These are phyloP conservation scores for Rhadinocentrus ornatus DNA, from an alignment of 2,797 vertebrate species.

Conservation along the genomic window DNA sequence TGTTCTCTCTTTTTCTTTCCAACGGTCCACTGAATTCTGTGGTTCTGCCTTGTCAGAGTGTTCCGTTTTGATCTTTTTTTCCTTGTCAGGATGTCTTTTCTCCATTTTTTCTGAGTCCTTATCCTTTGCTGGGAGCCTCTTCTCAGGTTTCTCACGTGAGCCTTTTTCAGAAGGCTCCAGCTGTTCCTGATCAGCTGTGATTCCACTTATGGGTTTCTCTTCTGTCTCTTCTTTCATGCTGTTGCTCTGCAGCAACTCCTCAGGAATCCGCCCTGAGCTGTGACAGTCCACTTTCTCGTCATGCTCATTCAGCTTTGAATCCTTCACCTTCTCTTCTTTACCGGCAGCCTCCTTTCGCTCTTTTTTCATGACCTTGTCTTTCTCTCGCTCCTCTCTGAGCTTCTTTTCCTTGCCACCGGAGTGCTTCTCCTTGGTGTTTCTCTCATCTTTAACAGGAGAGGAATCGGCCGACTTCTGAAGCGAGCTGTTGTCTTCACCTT, in stretches of 20 bases:
- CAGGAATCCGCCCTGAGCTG: conserved; percentile 73
- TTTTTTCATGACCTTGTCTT: conserved; percentile 88
- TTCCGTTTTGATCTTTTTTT: conserved; percentile 91
- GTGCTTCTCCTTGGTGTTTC: conserved; percentile 88
- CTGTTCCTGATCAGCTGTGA: conserved; percentile 86
- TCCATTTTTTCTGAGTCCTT: conserved; percentile 91
- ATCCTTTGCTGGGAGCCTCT: conserved; percentile 87
- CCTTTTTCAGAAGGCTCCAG: conserved; percentile 89
- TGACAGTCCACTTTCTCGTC: conserved; percentile 78
- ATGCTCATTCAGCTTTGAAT: conserved; percentile 79
- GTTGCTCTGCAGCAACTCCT: conserved; percentile 74
- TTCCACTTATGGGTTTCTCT: conserved; percentile 82
- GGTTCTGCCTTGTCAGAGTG: conserved; percentile 88
- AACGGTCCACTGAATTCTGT: conserved; percentile 87
- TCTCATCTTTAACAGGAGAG: conserved; percentile 88
- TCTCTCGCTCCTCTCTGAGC: conserved; percentile 90
- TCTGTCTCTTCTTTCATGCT: conserved; percentile 86
- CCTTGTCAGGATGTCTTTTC: conserved; percentile 91
- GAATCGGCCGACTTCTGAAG: conserved; percentile 87
- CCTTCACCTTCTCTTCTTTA: conserved; percentile 90
- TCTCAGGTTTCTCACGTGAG: conserved; percentile 89
- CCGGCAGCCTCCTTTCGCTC: conserved; percentile 85
- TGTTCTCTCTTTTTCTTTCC: conserved; percentile 84
- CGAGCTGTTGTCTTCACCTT: conserved; percentile 83
- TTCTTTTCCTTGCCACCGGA: conserved; percentile 85